Conservation (phyloP, 2,113 vertebrate species). For the Anseranas semipalmata region DNA sequence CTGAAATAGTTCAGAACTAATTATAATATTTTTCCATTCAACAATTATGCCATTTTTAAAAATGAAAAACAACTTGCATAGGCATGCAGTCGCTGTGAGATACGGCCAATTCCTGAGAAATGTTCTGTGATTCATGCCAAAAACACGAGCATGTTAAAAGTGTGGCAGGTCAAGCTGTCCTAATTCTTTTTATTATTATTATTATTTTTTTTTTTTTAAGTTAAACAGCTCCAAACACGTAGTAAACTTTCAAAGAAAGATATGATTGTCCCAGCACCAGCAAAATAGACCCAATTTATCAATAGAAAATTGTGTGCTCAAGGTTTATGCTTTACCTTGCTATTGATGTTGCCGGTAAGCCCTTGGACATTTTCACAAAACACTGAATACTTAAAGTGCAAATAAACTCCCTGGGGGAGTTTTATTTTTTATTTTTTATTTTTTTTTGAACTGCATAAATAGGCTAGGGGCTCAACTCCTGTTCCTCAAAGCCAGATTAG, state of each 20-base stretch:
- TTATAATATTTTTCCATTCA: slow-evolving; percentile 59
- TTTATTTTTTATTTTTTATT: neutral
- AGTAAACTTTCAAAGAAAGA: neutral
- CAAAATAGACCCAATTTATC: neutral
- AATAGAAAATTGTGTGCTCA: neutral
- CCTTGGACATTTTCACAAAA: neutral
- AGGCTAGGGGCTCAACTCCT: neutral
- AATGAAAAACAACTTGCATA: slow-evolving; percentile 26
- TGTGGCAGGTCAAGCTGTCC: neutral
- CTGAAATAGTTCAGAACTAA: slow-evolving; percentile 36
- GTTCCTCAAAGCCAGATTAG: neutral
- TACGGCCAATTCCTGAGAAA: neutral
- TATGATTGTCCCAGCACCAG: neutral
- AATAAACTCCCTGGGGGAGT: neutral
- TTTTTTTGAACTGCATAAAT: neutral
- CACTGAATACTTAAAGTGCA: neutral
- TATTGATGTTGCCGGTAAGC: neutral
- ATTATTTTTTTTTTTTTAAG: neutral
- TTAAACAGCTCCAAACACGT: neutral
- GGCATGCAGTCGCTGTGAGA: neutral
- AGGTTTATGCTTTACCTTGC: neutral
- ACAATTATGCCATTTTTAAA: slow-evolving; percentile 40
- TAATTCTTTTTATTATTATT: no score
- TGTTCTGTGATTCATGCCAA: neutral
- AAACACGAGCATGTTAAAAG: neutral